Conservation (phyloP, 2,888 invertebrate species). For the Acronicta alni region DNA sequence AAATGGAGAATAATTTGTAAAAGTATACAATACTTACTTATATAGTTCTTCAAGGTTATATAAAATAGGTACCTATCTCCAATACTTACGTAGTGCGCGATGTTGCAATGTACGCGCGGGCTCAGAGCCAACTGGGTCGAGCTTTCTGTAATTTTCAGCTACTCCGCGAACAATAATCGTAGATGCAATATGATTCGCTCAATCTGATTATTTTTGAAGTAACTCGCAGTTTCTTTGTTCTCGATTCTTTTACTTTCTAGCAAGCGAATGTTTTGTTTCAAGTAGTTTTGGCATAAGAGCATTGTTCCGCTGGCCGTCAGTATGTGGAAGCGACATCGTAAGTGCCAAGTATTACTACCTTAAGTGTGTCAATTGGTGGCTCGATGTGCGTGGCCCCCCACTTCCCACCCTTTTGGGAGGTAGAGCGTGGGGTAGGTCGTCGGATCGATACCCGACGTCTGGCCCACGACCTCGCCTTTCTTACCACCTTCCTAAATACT, state of each 20-base stretch:
- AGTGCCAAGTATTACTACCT: conserved; percentile 86
- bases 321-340: conserved; percentile 71
- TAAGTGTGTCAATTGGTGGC: conserved; percentile 89
- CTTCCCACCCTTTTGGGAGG: conserved; percentile 71
- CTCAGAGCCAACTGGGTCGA: conserved; percentile 86
- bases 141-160: conserved; percentile 83
- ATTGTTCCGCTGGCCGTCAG: conserved; percentile 66
- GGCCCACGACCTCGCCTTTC: conserved; percentile 89
- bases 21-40: neutral
- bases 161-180: conserved; percentile 69
- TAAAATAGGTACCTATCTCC: conserved; percentile 66
- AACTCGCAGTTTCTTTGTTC: conserved; percentile 35
- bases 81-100: conserved; percentile 57
- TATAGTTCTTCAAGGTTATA: conserved; percentile 70
- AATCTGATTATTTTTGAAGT: conserved; percentile 39
- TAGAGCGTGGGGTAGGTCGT: conserved; percentile 88
- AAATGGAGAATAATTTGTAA: conserved; percentile 36
- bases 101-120: conserved; percentile 72
- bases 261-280: conserved; percentile 20
- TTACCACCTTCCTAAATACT: conserved; percentile 90
- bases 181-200: conserved; percentile 53
- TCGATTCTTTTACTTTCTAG: conserved; percentile 16
- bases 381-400: conserved; percentile 86
- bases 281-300: conserved; percentile 36
- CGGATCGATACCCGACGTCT: conserved; percentile 92